A percentile compares a stretch with the other conserved stretches of the same genome.
Evolutionary conservation across 2,888 invertebrate species (phyloP).

Genomic region (Trichogramma evanescens): DNA sequence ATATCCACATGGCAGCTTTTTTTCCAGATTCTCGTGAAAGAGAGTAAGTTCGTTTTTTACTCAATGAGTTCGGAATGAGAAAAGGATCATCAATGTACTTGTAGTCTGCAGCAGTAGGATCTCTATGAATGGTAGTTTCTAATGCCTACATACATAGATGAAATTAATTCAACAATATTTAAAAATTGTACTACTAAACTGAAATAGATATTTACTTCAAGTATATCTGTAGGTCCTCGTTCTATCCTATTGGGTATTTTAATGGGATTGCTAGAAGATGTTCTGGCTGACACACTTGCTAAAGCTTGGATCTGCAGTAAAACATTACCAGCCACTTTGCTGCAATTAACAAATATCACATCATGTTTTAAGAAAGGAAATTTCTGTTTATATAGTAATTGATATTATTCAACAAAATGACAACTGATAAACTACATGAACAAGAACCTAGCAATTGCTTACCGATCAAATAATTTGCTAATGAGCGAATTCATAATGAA

Average conservation of each 20-base stretch:
- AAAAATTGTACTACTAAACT: background rate
- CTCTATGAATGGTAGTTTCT: conserved; percentile 69
- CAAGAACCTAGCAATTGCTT: too few relatives aligned
- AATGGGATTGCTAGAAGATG: conserved; percentile 36
- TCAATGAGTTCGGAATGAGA: conserved; percentile 69
- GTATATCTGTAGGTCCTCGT: conserved; percentile 74
- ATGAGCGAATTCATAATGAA: too few relatives aligned
- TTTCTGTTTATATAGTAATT: too few relatives aligned
- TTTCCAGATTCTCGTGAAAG: conserved; percentile 79
- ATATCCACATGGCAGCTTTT: conserved; percentile 79
- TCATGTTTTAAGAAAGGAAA: background rate
- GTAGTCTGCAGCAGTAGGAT: conserved; percentile 80
- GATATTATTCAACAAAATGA: too few relatives aligned
- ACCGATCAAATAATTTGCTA: too few relatives aligned
- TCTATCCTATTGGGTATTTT: conserved; percentile 64
- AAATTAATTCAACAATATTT: background rate
- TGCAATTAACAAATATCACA: conserved; percentile 8
- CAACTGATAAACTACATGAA: too few relatives aligned
- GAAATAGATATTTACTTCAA: conserved; percentile 49
- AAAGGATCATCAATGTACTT: conserved; percentile 90
- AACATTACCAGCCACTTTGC: conserved; percentile 14
- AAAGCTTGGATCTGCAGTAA: conserved; percentile 16
- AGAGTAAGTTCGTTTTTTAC: conserved; percentile 64
- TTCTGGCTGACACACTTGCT: conserved; percentile 8
- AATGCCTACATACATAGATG: conserved; percentile 52